phyloP scores from a whole-genome alignment of 2,888 invertebrate species.

The Frankliniella intonsa region DNA sequence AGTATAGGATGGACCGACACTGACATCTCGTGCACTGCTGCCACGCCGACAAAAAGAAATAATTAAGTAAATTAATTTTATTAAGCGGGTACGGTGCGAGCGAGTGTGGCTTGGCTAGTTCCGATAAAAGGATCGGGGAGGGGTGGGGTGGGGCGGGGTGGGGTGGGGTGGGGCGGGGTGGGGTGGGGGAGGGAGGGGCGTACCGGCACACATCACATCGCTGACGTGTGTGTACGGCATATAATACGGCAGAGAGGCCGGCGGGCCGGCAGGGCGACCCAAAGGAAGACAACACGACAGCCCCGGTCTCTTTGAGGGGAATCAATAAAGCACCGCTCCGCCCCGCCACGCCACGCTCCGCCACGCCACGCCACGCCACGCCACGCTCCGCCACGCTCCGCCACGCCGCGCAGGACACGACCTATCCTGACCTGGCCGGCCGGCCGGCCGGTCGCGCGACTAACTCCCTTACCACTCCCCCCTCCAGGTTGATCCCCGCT shows the following conservation, averaged over 20 bases:
- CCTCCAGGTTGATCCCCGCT: background rate
- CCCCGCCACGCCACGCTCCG: background rate
- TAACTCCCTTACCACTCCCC: background rate
- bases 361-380: background rate
- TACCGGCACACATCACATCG: no score
- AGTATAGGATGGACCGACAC: no score
- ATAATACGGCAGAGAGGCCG: background rate
- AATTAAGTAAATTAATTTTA: no score
- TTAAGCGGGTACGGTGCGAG: no score
- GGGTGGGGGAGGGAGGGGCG: no score
- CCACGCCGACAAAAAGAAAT: no score
- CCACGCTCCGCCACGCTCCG: background rate
- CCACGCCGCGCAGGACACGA: background rate
- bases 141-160: no score
- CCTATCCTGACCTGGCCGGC: background rate
- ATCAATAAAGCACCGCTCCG: background rate
- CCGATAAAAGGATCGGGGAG: no score
- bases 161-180: no score
- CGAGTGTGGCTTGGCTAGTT: no score
- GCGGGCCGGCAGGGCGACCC: background rate
- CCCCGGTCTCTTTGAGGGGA: constrained; percentile 17
- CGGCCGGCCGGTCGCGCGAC: background rate
- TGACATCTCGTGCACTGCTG: no score
- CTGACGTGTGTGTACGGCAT: no score
- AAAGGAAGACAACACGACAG: constrained; percentile 19